Conservation (phyloP, 2,888 invertebrate genomes). For the Stictocephala bisonia region DNA sequence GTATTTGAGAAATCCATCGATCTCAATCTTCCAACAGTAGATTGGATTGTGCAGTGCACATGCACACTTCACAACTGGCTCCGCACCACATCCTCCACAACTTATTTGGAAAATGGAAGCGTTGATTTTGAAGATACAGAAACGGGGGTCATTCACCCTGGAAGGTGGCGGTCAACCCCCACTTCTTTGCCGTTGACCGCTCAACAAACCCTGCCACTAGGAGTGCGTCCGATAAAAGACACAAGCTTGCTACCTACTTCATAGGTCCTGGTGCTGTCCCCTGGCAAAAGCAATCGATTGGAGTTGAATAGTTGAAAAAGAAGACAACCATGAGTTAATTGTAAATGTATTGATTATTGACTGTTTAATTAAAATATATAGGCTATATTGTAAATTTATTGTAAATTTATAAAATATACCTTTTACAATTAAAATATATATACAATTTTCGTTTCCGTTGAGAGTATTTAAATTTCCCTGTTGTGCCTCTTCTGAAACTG, state of each 20-base stretch:
- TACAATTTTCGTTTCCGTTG: too few species aligned
- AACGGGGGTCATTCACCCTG: slow-evolving; percentile 25
- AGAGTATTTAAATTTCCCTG: too few species aligned
- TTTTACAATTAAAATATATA: too few species aligned
- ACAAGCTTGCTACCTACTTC: slow-evolving; percentile 29
- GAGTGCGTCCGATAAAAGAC: slow-evolving; percentile 33
- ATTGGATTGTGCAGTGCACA: slow-evolving; percentile 36
- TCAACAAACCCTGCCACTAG: slow-evolving; percentile 18
- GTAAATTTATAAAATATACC: too few species aligned
- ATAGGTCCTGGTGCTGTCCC: slow-evolving; percentile 23
- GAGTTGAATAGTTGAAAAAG: too few species aligned
- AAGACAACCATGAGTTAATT: too few species aligned
- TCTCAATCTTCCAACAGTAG: slow-evolving; percentile 34
- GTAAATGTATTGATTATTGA: too few species aligned
- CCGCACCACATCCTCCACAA: slow-evolving; percentile 23
- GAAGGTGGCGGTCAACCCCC: slow-evolving; percentile 29
- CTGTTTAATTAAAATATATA: too few species aligned
- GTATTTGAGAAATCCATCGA: slow-evolving; percentile 24
- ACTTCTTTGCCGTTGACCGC: slow-evolving; percentile 20
- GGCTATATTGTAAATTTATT: too few species aligned
- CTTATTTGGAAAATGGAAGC: slow-evolving; percentile 43
- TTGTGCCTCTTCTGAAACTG: too few species aligned
- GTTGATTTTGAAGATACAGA: slow-evolving; percentile 37
- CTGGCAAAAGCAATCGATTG: slow-evolving; percentile 42
- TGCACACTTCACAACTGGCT: slow-evolving; percentile 40